Conservation (phyloP, 1,140 invertebrate species). For the Zaprionus ornatus region DNA sequence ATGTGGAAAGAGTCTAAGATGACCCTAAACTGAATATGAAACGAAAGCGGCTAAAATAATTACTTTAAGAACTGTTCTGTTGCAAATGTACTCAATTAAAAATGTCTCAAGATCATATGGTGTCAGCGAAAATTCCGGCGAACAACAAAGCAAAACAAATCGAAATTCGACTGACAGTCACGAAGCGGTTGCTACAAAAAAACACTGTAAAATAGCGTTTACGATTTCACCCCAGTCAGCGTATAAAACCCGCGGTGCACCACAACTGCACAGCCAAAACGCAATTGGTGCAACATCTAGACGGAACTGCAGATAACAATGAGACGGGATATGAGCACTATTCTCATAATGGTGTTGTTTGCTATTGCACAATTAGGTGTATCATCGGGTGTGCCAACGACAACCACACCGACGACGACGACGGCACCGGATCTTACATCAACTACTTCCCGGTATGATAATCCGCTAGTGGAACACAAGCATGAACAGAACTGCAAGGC, state of each 20-base stretch:
- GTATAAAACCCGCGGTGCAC: constrained; percentile 58
- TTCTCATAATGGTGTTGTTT: constrained; percentile 49
- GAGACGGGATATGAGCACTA: constrained; percentile 36
- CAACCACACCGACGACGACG: constrained; percentile 8
- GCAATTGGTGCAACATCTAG: constrained; percentile 32
- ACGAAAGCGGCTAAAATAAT: constrained; percentile 37
- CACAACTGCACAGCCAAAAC: constrained; percentile 44
- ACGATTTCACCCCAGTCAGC: constrained; percentile 73
- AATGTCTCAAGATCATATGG: constrained; percentile 74
- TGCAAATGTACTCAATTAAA: constrained; percentile 54
- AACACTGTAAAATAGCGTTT: constrained; percentile 46
- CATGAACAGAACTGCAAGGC: constrained; percentile 73
- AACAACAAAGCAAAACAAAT: constrained; percentile 55
- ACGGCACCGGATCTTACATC: not conserved
- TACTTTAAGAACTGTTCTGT: constrained; percentile 21
- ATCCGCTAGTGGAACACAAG: constrained; percentile 59
- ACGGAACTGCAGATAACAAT: constrained; percentile 36
- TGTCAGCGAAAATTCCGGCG: constrained; percentile 71
- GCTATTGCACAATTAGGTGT: constrained; percentile 36
- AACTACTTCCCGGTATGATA: constrained; percentile 28
- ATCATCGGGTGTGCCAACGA: not conserved
- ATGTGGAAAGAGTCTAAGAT: constrained; percentile 41
- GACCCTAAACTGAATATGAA: constrained; percentile 44
- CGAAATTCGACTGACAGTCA: constrained; percentile 67
- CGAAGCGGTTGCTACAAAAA: constrained; percentile 51